Evolutionary conservation across 2,797 vertebrate species (phyloP), one percentile per base, ranked within the genome.

Genomic region (Microhierax caerulescens): DNA sequence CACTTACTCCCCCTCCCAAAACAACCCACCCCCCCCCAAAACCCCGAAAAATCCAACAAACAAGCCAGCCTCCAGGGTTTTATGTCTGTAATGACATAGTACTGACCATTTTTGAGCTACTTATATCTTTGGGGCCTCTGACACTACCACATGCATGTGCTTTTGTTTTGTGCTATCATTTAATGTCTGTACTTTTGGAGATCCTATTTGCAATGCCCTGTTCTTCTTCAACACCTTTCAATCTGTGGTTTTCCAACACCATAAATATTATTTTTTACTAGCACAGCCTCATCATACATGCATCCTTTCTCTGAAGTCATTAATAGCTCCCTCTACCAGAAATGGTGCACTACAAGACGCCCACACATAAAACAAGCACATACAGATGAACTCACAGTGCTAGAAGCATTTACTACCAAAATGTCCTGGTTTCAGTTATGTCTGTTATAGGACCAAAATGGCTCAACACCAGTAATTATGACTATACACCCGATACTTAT

Each of bases 1-100:
- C 12, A 54, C 8, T 39, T 5, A 9, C 0, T 3, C 8, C 12
- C 4, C 4, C 10, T 4, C 5, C 4, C 12, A 20, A 67, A 13
- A 25, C 15, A 41, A 41, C 39, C 39, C 39, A 41, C 6, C 14
- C 39, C 39, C 37, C 39, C 39, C 39, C 61, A 51, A 79, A 18
- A 56, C n/a, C 11, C 2, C 7, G 10, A n/a, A 4, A 21, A 51
- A 32, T 20, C 45, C 45, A 20, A 5, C 45, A 54, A 63, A 37
- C 13, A 6, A 24, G 69, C 20, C 9, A 53, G 15, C 1, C 60
- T 14, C 22, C n/a, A 64, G 17, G 5, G 7, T 2, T 59, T 2
- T 5, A 13, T 57, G 72, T 87, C n/a, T 53, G 77, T 53, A 65
- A 74, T 22, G 45, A 76, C 30, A 47, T 2, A 34, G 16, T 17